Evolutionary conservation across 1,140 invertebrate genomes (phyloP).

Genomic region (Oreohelix idahoensis): DNA sequence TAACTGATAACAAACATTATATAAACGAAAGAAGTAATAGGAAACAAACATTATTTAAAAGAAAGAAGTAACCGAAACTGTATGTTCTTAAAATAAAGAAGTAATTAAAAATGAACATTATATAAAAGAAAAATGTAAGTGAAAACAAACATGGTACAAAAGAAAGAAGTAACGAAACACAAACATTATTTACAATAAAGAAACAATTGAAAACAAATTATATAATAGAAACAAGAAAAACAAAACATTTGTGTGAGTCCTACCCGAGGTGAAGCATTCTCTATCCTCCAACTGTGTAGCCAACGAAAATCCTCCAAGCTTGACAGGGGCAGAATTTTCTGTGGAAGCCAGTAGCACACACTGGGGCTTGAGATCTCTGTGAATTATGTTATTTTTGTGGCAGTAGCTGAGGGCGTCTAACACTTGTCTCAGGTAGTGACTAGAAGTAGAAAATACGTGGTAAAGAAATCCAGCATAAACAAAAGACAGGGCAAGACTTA

Average conservation of each 20-base stretch:
- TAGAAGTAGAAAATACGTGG: too few relatives aligned
- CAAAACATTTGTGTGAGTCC: not conserved
- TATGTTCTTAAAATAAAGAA: too few relatives aligned
- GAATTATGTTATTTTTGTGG: slow-evolving; percentile 97
- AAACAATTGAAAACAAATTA: not conserved
- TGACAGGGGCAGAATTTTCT: slow-evolving; percentile 98
- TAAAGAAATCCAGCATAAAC: too few relatives aligned
- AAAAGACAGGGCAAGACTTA: too few relatives aligned
- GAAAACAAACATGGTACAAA: not conserved
- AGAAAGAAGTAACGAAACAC: not conserved
- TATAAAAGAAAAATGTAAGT: too few relatives aligned
- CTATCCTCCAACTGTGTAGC: slow-evolving; percentile 83
- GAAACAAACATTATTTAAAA: too few relatives aligned
- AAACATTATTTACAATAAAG: not conserved
- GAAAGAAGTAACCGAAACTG: too few relatives aligned
- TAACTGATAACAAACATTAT: too few relatives aligned
- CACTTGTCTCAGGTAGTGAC: slow-evolving; percentile 98
- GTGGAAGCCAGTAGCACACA: slow-evolving; percentile 93
- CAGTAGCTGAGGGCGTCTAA: slow-evolving; percentile 94
- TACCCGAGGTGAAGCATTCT: slow-evolving; percentile 62
- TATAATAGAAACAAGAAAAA: not conserved
- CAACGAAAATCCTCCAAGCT: slow-evolving; percentile 98
- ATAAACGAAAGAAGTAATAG: too few relatives aligned
- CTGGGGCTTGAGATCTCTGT: slow-evolving; percentile 95
- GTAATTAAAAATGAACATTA: too few relatives aligned